phyloP scores from a whole-genome alignment of 92 coral and sea anemone species.

The Actinernus sp. region DNA sequence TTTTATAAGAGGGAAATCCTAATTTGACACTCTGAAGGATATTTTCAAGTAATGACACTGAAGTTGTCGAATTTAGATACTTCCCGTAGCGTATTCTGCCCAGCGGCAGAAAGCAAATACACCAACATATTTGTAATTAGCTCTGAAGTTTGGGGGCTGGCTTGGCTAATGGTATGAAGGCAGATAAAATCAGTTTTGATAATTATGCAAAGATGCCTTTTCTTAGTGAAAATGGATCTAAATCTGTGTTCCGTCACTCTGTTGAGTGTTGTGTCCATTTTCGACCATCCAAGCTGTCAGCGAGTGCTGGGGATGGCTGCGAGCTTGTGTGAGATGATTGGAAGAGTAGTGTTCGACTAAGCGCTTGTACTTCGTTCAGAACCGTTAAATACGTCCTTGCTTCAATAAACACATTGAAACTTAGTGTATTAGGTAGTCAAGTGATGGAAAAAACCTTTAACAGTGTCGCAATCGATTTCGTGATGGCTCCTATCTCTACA shows the following conservation, averaged over 20 bases:
- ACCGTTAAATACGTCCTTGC: constrained; percentile 30
- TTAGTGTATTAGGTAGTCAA: constrained; percentile 17
- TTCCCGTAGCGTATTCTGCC: too few relatives aligned
- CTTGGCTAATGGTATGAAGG: not conserved
- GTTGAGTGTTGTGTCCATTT: constrained; percentile 38
- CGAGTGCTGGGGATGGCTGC: constrained; percentile 53
- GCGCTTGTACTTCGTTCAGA: constrained; percentile 3
- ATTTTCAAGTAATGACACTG: too few relatives aligned
- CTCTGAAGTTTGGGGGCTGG: constrained; percentile 2
- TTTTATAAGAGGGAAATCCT: too few relatives aligned
- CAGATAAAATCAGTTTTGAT: constrained; percentile 18
- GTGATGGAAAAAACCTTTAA: constrained; percentile 3
- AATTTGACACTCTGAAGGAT: too few relatives aligned
- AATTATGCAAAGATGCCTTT: constrained; percentile 24
- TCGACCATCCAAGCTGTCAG: constrained; percentile 50
- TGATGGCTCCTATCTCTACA: constrained; percentile 19
- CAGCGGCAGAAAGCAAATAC: not conserved
- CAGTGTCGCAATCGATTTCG: constrained; percentile 13
- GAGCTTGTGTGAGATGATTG: constrained; percentile 1
- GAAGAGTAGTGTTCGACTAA: not conserved
- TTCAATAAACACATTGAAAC: constrained; percentile 7
- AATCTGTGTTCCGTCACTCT: constrained; percentile 27
- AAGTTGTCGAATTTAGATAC: too few relatives aligned
- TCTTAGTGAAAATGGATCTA: constrained; percentile 34
- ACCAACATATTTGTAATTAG: not conserved